phyloP scores from a whole-genome alignment of 2,888 invertebrate species.

The Xestia xanthographa region DNA sequence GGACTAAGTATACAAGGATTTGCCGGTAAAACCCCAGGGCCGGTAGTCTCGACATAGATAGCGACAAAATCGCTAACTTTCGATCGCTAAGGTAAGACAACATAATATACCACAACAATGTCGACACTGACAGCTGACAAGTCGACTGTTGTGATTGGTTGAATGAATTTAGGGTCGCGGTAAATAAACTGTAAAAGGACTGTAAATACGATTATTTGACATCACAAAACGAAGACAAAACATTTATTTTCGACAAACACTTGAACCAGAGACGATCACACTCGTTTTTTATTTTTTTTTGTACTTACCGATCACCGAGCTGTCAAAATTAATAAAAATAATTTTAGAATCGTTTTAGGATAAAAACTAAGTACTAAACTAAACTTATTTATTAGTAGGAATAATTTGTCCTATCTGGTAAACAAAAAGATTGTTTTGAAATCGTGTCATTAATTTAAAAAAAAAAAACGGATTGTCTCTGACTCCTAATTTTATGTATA shows the following conservation, averaged over 20 bases:
- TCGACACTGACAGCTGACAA: too few relatives aligned
- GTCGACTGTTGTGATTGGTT: too few relatives aligned
- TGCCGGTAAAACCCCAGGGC: too few relatives aligned
- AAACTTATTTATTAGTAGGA: constrained; percentile 24
- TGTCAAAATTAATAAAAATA: constrained; percentile 72
- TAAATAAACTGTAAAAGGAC: neutral
- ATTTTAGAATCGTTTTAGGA: constrained; percentile 1
- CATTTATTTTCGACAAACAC: constrained; percentile 32
- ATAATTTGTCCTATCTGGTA: neutral
- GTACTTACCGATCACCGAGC: constrained; percentile 80
- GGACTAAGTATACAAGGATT: too few relatives aligned
- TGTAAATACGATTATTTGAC: constrained; percentile 20
- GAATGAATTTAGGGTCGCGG: neutral
- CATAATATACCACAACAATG: too few relatives aligned
- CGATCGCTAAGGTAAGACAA: too few relatives aligned
- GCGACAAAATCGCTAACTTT: too few relatives aligned
- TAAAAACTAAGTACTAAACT: neutral
- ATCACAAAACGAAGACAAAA: constrained; percentile 41
- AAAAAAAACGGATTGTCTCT: neutral
- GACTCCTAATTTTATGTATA: neutral
- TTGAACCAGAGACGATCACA: constrained; percentile 44
- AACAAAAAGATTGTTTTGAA: neutral
- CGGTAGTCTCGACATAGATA: too few relatives aligned
- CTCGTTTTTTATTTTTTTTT: constrained; percentile 20
- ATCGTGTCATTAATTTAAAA: neutral